Evolutionary conservation across 2,113 vertebrate species (phyloP).

Genomic region (Pomatorhinus ruficollis): DNA sequence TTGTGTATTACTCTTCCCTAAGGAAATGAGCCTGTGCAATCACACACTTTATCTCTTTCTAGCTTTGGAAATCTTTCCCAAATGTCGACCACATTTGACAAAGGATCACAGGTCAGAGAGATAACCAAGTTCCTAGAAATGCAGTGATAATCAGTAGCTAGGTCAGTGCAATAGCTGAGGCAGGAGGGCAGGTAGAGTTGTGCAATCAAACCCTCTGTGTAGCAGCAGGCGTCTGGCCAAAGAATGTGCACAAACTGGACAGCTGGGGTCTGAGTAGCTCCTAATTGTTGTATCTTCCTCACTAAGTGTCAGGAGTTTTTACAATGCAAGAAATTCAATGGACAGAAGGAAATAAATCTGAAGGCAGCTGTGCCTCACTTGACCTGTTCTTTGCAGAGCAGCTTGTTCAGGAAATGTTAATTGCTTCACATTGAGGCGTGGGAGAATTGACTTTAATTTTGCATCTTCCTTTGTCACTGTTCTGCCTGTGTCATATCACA

Average conservation of each 20-base stretch:
- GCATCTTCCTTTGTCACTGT: not conserved
- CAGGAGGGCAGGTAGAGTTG: not conserved
- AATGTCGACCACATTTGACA: conserved; percentile 9
- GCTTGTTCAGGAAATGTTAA: not conserved
- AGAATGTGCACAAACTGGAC: not conserved
- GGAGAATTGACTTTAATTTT: not conserved
- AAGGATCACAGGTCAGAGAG: not conserved
- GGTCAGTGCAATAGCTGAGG: not conserved
- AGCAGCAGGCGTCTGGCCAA: not conserved
- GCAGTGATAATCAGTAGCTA: not conserved
- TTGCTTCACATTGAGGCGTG: not conserved
- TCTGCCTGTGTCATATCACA: not conserved
- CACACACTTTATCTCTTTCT: conserved; percentile 12
- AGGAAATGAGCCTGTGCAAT: conserved; percentile 25
- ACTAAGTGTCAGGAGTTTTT: not conserved
- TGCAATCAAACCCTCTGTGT: not conserved
- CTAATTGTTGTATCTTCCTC: not conserved
- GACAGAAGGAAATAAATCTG: not conserved
- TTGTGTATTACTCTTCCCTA: conserved; percentile 30
- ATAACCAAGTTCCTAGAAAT: conserved; percentile 7
- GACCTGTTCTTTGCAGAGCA: not conserved
- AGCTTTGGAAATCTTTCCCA: conserved; percentile 10
- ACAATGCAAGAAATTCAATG: not conserved
- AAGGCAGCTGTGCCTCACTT: not conserved
- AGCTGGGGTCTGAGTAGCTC: not conserved